Base-by-base conservation (phyloP, 1,140 invertebrate genomes). In the Camponotus floridanus region DNA sequence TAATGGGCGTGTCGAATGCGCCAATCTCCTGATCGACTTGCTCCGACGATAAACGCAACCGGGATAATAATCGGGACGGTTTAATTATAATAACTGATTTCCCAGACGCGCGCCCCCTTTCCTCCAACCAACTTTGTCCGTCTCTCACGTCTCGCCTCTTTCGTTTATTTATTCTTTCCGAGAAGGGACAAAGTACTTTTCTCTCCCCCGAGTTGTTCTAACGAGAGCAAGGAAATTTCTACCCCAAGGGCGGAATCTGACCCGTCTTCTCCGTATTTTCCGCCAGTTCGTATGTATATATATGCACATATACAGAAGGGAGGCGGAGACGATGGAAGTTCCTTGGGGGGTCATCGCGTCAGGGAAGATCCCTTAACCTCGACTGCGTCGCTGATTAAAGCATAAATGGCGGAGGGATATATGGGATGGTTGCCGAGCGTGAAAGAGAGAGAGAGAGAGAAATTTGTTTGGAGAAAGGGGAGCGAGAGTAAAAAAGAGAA, bases 11-110 rank as follows among this genome's bases (percentile, higher is more conserved):
- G 79, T 83, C 79, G 79, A 83, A 83, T 57, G 78, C 78, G 55
- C 79, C 79, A 26, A 61, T 71, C 79, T 45, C 1, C 26, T 26
- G 79, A 71, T 71, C 79, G 79, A 61, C 67, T 71, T 55, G 79
- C 68, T 70, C 45, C 36, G 76, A 61, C 18, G 76, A 48, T 57
- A 45, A 86, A 83, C 59, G 39, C 78, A 55, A 70, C 70, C 67
- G 76, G 59, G 71, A 73, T 59, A 78, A 73, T 74, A 73, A 83
- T 83, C 79, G 57, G 55, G 68, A 74, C 42, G 79, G 68, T 83
- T 83, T 74, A 83, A 83, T 74, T 74, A 73, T 61, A 91, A 91
- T 88, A 91, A 88, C 85, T 89, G 91, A 92, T 92, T 90, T 92
- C 74, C 84, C 73, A 90, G 88, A 88, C 86, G 48, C 48, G 48